A percentile compares a stretch with the other conserved stretches of the same genome.
phyloP scores from a whole-genome alignment of 2,113 vertebrate species.

The Oreotragus oreotragus region DNA sequence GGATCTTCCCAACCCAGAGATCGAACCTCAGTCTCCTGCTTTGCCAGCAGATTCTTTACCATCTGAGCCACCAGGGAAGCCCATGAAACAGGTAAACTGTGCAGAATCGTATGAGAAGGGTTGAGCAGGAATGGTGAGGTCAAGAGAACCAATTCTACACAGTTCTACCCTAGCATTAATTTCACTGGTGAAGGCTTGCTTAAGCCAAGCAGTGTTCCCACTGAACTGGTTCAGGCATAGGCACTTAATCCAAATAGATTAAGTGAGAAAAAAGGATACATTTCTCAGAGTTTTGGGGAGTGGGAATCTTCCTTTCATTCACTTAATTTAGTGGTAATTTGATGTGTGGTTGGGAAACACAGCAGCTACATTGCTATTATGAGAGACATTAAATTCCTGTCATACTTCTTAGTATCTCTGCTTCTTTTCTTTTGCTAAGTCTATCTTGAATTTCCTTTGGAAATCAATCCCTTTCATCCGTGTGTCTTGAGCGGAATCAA shows the following conservation, averaged over 20 bases:
- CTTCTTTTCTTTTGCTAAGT: background rate
- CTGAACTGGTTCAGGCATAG: background rate
- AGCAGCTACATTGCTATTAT: background rate
- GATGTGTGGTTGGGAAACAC: background rate
- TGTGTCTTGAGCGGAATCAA: background rate
- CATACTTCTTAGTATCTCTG: background rate
- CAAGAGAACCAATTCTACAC: background rate
- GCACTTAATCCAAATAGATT: background rate
- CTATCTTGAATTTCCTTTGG: background rate
- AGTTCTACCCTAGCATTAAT: background rate
- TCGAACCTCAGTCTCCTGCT: background rate
- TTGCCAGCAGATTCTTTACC: background rate
- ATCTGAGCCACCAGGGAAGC: background rate
- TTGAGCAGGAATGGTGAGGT: background rate
- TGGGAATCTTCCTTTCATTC: background rate
- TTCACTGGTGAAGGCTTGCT: background rate
- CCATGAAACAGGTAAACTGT: background rate
- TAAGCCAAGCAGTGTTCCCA: background rate
- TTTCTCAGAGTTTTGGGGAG: background rate
- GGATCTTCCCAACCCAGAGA: background rate
- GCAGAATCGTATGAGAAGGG: background rate
- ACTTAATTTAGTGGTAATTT: background rate
- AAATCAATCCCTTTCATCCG: background rate
- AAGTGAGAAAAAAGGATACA: background rate
- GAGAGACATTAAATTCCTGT: background rate